Conservation (phyloP, 2,888 invertebrate genomes). For the Odontomyia ornata region DNA sequence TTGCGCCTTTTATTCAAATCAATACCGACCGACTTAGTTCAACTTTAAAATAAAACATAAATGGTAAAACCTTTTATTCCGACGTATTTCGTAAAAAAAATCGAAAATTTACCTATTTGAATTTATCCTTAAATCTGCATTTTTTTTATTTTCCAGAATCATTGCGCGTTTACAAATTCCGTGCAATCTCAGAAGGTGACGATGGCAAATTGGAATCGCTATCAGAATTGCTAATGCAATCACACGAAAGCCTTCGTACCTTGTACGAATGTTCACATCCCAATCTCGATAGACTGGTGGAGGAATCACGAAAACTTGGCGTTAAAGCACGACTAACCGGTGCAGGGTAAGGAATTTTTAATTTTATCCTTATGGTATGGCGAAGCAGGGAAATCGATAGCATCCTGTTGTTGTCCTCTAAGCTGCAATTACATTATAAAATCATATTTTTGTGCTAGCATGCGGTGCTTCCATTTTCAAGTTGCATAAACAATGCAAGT, state of each 20-base stretch:
- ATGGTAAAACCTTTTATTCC: too few relatives aligned
- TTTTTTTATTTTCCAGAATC: constrained; percentile 85
- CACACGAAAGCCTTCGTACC: constrained; percentile 85
- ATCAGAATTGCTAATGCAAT: constrained; percentile 86
- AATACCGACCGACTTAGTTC: too few relatives aligned
- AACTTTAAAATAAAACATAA: too few relatives aligned
- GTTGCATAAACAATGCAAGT: neutral
- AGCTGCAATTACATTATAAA: too few relatives aligned
- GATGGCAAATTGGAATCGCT: constrained; percentile 68
- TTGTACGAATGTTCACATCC: constrained; percentile 94
- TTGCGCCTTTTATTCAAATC: too few relatives aligned
- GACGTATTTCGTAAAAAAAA: too few relatives aligned
- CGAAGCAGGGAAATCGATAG: too few relatives aligned
- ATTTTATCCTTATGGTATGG: neutral
- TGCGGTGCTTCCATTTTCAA: too few relatives aligned
- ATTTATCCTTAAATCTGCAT: constrained; percentile 33
- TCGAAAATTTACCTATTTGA: too few relatives aligned
- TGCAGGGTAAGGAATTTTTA: constrained; percentile 73
- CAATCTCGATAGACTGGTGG: constrained; percentile 83
- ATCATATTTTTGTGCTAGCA: too few relatives aligned
- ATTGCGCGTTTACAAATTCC: constrained; percentile 81
- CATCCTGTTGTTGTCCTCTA: constrained; percentile 16
- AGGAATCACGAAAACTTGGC: constrained; percentile 73
- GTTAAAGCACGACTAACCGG: constrained; percentile 93
- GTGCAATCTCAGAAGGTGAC: constrained; percentile 68